Evolutionary conservation across 1,140 invertebrate genomes (phyloP).

Genomic region (Rhopalosiphum padi): DNA sequence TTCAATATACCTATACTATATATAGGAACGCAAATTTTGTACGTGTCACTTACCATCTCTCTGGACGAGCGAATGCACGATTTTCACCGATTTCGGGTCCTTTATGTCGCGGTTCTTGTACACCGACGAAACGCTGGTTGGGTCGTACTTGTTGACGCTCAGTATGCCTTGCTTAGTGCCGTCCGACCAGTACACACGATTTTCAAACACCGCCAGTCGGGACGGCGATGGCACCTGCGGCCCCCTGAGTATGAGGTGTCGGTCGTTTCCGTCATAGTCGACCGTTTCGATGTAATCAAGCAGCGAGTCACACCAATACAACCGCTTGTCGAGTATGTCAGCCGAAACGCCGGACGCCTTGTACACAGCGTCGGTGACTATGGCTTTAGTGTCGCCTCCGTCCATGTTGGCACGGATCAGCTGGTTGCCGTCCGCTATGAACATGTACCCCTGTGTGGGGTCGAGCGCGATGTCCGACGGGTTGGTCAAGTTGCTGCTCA

Average conservation of each 20-base stretch:
- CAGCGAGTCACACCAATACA: conserved; percentile 96
- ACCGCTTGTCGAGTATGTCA: conserved; percentile 83
- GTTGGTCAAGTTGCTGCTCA: conserved; percentile 89
- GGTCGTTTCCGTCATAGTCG: conserved; percentile 87
- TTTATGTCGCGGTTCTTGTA: conserved; percentile 80
- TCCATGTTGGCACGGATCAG: conserved; percentile 91
- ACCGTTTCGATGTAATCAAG: conserved; percentile 98
- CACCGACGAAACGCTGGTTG: conserved; percentile 77
- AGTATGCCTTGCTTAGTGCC: conserved; percentile 93
- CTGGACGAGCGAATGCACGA: conserved; percentile 80
- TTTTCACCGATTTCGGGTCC: conserved; percentile 85
- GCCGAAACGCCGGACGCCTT: conserved; percentile 86
- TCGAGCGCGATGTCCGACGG: conserved; percentile 92
- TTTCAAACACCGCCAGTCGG: conserved; percentile 86
- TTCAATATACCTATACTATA: background rate
- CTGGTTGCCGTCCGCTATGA: conserved; percentile 91
- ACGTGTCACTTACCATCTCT: conserved; percentile 64
- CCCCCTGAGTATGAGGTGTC: conserved; percentile 78
- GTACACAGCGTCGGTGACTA: conserved; percentile 91
- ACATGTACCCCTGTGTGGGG: conserved; percentile 89
- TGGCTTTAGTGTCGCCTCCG: conserved; percentile 78
- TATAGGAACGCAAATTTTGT: too few relatives aligned
- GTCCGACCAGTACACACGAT: conserved; percentile 94
- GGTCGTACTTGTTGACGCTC: conserved; percentile 88
- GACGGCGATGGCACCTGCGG: conserved; percentile 87